Base-by-base conservation (phyloP, 2,113 vertebrate genomes). In the Gila orcuttii region DNA sequence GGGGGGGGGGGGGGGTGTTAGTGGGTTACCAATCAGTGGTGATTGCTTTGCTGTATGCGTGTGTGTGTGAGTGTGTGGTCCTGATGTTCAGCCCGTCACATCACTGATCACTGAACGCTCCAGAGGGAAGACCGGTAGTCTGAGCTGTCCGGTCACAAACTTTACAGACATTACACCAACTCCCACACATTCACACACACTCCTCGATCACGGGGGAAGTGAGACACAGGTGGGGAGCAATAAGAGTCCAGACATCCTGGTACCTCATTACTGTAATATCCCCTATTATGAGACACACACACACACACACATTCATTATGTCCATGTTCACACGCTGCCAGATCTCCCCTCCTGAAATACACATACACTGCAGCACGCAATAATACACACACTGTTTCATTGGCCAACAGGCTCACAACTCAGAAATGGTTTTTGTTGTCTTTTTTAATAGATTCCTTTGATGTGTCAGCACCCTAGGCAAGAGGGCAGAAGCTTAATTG, bases 11-110 rank as follows among this genome's bases (percentile, higher is more conserved):
- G 28, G 28, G 28, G 28, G 28, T 28, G 86, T 55, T 74, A 71
- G 76, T 7, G 42, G 62, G 60, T 81, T 66, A 47, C 79, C 79
- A 81, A 47, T 81, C 79, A 79, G 36, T 1, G 1, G 33, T 62
- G 59, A 69, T 52, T 68, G 80, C 80, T 82, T 45, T 82, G 25
- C 69, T 80, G 85, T 77, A 71, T 87, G 79, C 86, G 87, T 87
- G 87, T 87, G 90, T 87, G 87, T 91, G 93, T 91, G 90, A 92
- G 93, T 93, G 93, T 93, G 94, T 94, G 94, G 93, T 93, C 93
- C 92, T 93, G 91, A 93, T 92, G 91, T 93, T 93, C 92, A 89
- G 90, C 89, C 92, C 90, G 90, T 94, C 93, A 94, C 93, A 89
- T 95, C 93, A 92, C 89, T 93, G 91, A 93, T 93, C 91, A 91